Base-by-base conservation (phyloP, 2,797 vertebrate genomes). In the Smutsia temminckii region DNA sequence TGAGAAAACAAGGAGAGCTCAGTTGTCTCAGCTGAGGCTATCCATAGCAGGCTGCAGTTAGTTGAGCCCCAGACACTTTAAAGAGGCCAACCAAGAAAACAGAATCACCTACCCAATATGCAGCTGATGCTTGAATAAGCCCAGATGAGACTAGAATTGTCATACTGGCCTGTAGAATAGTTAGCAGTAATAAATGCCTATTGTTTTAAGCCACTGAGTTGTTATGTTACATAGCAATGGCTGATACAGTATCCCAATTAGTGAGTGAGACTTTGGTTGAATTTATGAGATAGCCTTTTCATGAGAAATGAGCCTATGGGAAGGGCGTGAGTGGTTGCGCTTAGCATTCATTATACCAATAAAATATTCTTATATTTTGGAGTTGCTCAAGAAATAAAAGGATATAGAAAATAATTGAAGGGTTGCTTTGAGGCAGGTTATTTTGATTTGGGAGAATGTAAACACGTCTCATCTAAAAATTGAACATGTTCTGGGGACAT, bases 391-490 rank as follows among this genome's bases (percentile, higher is more conserved):
- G 89, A 92, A 63, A 14, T 69, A 91, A 94, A 80, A 40, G 83
- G 64, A 53, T 86, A 69, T 10, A 85, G 69, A 75, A 94, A 84
- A 83, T 91, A 91, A 59, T 71, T 75, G 61, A 96, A 93, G 91
- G 37, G 20, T 86, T 87, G 66, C 72, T 96, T 96, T 95, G 77
- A 49, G 86, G 49, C 86, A 87, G 75, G 75, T 84, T 95, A 75
- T 87, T 97, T 95, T 92, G 80, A 66, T 95, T 95, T 86, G 27
- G 71, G 55, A 74, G 75, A 91, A 92, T 91, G 77, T 95, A 93
- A 96, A 96, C 75, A 91, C 27, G 27, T 92, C 59, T 91, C 86
- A 64, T 96, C 83, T 95, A 80, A 95, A 96, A 97, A 69, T 72
- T 81, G 51, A 95, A 46, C 59, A 88, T 87, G 49, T 89, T 89